Percentiles rank a stretch among this genome's conserved stretches.
These are phyloP conservation scores for Malacoraja senta DNA, from an alignment of 2,797 vertebrate genomes.

Conservation along the genomic window DNA sequence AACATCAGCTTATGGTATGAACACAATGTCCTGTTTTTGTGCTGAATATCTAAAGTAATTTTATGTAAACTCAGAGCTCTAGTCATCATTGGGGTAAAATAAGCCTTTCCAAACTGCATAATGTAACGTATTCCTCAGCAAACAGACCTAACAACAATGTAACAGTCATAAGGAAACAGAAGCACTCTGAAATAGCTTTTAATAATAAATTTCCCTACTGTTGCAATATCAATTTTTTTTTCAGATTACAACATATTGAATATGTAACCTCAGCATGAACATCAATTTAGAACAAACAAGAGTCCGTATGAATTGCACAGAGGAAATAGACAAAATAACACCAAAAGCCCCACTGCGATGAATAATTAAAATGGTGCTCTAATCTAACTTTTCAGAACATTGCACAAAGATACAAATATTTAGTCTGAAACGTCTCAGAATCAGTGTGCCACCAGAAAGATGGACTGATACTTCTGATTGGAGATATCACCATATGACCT, in stretches of 20 bases:
- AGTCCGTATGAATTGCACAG: not conserved
- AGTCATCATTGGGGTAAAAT: not conserved
- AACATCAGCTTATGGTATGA: not conserved
- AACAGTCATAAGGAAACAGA: not conserved
- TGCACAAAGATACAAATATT: not conserved
- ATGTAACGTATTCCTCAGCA: not conserved
- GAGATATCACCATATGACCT: not conserved
- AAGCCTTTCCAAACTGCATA: not conserved
- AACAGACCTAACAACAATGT: not conserved
- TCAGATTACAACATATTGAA: not conserved
- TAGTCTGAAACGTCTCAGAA: not conserved
- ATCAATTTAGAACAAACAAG: not conserved
- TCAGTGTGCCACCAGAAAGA: not conserved
- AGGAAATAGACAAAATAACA: not conserved
- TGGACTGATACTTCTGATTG: not conserved
- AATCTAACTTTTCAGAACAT: not conserved
- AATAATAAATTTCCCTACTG: not conserved
- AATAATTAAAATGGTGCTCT: not conserved
- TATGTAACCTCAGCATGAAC: not conserved
- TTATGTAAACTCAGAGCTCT: not conserved
- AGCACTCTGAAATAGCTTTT: not conserved
- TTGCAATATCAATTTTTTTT: not conserved
- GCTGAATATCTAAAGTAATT: not conserved
- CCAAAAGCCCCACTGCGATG: not conserved
- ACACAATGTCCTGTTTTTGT: not conserved